These are phyloP conservation scores for Pristionchus japonicus DNA, from an alignment of 2,888 invertebrate genomes.

Conservation along the genomic window DNA sequence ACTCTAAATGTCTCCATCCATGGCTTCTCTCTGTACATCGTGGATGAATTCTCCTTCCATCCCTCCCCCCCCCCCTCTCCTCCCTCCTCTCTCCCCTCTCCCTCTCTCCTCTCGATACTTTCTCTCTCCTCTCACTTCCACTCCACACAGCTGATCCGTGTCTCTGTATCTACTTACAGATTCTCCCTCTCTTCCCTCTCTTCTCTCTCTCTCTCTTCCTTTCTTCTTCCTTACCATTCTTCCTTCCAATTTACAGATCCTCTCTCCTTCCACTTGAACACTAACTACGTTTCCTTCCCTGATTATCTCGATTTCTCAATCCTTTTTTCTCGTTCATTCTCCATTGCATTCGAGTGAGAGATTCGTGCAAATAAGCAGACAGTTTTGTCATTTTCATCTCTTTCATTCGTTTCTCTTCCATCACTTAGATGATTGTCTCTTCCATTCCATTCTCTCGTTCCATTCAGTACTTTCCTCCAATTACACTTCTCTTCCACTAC, in stretches of 20 bases:
- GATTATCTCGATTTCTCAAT: background rate
- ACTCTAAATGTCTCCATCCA: background rate
- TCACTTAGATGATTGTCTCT: background rate
- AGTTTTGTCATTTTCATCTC: background rate
- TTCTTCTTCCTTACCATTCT: background rate
- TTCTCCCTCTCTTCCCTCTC: background rate
- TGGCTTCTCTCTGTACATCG: background rate
- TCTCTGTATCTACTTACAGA: background rate
- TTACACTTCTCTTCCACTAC: background rate
- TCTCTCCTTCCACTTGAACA: slow-evolving; percentile 4
- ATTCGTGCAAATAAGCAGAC: background rate
- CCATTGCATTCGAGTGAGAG: background rate
- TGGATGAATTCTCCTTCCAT: background rate
- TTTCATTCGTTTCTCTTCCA: background rate
- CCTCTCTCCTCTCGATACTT: background rate
- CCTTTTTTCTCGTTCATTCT: background rate
- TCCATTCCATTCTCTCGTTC: background rate
- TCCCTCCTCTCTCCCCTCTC: background rate
- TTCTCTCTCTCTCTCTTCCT: background rate
- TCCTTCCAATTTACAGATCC: background rate
- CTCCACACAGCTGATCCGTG: background rate
- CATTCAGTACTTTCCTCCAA: background rate
- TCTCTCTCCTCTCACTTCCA: background rate
- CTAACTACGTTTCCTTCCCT: background rate
- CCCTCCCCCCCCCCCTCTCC: background rate